Evolutionary conservation across 2,797 vertebrate species (phyloP).

Genomic region (Muscicapa striata): DNA sequence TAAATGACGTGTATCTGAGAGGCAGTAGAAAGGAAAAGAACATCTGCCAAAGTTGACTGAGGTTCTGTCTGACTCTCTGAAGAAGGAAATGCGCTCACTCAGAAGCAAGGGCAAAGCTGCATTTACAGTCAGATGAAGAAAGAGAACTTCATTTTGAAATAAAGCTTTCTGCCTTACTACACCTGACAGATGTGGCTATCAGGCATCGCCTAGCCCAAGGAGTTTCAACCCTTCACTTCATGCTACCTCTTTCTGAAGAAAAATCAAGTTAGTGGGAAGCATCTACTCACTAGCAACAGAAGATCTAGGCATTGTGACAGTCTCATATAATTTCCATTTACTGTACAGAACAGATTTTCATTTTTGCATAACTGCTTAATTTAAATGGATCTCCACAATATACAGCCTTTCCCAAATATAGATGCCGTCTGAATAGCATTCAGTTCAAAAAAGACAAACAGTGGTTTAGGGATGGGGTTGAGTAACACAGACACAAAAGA

Average conservation of each 20-base stretch:
- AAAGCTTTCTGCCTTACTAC: not conserved
- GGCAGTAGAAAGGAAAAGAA: not conserved
- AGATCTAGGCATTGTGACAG: not conserved
- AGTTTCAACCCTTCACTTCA: not conserved
- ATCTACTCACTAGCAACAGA: not conserved
- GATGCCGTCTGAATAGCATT: not conserved
- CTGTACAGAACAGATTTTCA: conserved; percentile 4
- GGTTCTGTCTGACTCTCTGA: not conserved
- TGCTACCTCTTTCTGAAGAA: not conserved
- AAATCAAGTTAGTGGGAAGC: not conserved
- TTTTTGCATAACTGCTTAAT: not conserved
- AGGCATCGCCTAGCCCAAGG: not conserved
- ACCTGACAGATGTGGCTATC: not conserved
- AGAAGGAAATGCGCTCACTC: not conserved
- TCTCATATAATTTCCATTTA: not conserved
- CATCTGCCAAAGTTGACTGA: not conserved
- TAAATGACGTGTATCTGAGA: not conserved
- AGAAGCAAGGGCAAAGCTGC: not conserved
- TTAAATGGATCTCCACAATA: conserved; percentile 1
- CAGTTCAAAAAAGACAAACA: conserved; percentile 30
- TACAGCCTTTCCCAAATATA: conserved; percentile 28
- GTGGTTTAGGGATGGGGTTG: conserved; percentile 42
- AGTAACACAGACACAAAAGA: conserved; percentile 49
- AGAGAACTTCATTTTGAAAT: not conserved
- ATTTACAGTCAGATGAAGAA: not conserved